phyloP scores from a whole-genome alignment of 2,113 vertebrate species.

The Erpornis zantholeuca region DNA sequence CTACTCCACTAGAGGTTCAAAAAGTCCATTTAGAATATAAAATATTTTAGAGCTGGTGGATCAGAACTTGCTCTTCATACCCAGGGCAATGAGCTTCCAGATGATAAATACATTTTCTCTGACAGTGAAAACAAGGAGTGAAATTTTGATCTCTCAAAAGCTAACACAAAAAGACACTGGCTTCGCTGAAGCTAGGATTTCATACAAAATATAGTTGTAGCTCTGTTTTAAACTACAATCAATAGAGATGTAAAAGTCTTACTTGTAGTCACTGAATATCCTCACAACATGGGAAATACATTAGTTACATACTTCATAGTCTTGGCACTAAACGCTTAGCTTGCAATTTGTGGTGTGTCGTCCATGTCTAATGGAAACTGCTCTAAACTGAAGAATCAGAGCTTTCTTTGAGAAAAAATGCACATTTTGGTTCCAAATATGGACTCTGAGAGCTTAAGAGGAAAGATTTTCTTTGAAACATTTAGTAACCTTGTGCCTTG shows the following conservation, averaged over 20 bases:
- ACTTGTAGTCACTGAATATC: neutral
- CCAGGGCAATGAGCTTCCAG: neutral
- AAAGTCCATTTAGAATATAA: neutral
- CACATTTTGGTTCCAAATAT: neutral
- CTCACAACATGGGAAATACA: neutral
- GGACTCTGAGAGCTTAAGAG: neutral
- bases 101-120: neutral
- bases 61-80: neutral
- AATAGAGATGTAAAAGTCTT: neutral
- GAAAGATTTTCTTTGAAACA: neutral
- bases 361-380: neutral
- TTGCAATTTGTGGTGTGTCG: neutral
- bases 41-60: conserved; percentile 4
- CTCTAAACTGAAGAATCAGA: neutral
- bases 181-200: neutral
- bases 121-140: neutral
- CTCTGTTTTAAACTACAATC: neutral
- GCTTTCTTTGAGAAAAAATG: neutral
- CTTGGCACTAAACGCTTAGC: neutral
- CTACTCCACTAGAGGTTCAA: neutral
- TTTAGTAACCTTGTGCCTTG: neutral
- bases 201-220: neutral
- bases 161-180: neutral
- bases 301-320: neutral
- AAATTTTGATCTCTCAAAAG: neutral